Conservation (phyloP, 30 jellyfish, hydroid and myxozoan genomes). For the Hydractinia symbiolongicarpus region DNA sequence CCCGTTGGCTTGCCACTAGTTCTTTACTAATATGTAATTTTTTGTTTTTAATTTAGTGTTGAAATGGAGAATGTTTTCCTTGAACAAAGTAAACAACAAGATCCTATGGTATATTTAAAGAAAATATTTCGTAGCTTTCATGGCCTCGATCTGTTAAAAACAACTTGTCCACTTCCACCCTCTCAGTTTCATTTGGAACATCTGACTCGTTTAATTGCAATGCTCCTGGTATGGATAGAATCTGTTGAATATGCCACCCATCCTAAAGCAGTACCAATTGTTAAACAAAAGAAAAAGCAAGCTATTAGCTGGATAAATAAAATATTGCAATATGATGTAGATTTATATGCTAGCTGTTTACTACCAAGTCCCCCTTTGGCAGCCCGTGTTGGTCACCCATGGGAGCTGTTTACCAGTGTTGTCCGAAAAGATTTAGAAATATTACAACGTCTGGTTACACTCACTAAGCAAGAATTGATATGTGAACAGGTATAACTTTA, state of each 20-base stretch:
- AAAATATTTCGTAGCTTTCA: constrained; percentile 64
- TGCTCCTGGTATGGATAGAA: constrained; percentile 82
- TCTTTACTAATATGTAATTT: too few species aligned
- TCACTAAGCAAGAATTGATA: constrained; percentile 45
- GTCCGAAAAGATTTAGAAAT: constrained; percentile 71
- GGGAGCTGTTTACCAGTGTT: constrained; percentile 74
- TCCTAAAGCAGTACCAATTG: constrained; percentile 38
- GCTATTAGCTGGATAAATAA: constrained; percentile 67
- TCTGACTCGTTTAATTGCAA: constrained; percentile 68
- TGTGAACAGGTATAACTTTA: constrained; percentile 53
- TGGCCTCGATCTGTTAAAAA: constrained; percentile 66
- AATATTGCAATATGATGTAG: constrained; percentile 51
- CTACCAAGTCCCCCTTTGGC: constrained; percentile 77
- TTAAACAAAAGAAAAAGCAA: constrained; percentile 55
- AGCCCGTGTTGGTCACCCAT: constrained; percentile 91
- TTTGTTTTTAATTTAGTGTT: constrained; percentile 15
- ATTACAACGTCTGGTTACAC: constrained; percentile 53
- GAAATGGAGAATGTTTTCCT: constrained; percentile 38
- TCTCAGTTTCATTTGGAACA: constrained; percentile 64
- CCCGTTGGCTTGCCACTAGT: too few species aligned
- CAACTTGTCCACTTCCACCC: constrained; percentile 78
- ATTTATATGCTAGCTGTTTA: constrained; percentile 69
- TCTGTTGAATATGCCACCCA: constrained; percentile 59
- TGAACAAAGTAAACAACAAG: constrained; percentile 18
- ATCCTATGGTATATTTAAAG: constrained; percentile 24